A percentile compares a stretch with the other conserved stretches of the same genome.
Conservation (phyloP, 2,113 vertebrate genomes). For the Oncorhynchus mykiss region DNA sequence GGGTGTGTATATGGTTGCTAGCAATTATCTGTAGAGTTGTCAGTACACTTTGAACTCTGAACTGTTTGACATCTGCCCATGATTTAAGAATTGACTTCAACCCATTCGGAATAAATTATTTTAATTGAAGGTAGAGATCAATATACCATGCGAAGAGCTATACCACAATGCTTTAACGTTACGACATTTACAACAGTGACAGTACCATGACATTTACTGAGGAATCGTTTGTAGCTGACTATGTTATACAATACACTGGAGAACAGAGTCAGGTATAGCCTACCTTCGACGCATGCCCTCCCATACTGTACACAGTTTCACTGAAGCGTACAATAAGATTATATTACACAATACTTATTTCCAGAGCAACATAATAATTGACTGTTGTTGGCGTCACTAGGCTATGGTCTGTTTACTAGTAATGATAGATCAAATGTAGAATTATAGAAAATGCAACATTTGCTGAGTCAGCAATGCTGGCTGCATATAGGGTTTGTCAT, state of each 20-base stretch:
- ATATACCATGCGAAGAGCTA: background rate
- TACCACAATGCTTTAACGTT: background rate
- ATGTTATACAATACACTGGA: background rate
- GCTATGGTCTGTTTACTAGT: background rate
- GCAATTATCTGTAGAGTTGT: conserved; percentile 51
- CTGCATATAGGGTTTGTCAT: background rate
- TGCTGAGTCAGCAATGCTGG: background rate
- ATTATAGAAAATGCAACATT: background rate
- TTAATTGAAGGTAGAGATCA: background rate
- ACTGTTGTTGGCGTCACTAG: too few relatives aligned
- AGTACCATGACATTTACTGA: too few relatives aligned
- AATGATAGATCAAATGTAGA: background rate
- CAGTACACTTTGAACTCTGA: conserved; percentile 51
- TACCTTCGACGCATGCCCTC: background rate
- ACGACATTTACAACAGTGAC: background rate
- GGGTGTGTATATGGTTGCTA: conserved; percentile 10
- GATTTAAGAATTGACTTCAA: background rate
- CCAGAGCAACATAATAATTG: background rate
- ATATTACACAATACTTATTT: background rate
- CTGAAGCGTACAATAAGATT: background rate
- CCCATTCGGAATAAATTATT: background rate
- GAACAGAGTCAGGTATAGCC: background rate
- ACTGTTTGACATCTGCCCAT: conserved; percentile 7
- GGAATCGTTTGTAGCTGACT: too few relatives aligned
- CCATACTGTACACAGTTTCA: background rate